A percentile compares a stretch with the other conserved stretches of the same genome.
phyloP scores from a whole-genome alignment of 2,888 invertebrate species.

The Eubasilissa splendida region DNA sequence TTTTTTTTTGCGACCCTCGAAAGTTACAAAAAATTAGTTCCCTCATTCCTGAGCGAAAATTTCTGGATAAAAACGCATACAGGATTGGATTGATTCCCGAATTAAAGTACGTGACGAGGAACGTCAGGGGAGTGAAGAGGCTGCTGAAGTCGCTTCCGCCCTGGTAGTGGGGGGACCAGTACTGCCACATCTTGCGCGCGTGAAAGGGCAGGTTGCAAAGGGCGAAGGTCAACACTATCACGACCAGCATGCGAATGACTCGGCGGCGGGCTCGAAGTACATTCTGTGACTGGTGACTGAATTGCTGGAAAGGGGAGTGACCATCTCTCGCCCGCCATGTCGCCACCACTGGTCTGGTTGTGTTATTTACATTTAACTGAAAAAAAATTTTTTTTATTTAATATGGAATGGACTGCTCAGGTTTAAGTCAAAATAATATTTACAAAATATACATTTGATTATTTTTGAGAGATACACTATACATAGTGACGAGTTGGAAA shows the following conservation, averaged over 20 bases:
- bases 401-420: neutral
- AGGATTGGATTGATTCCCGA: slow-evolving; percentile 92
- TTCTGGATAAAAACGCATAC: slow-evolving; percentile 88
- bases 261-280: slow-evolving; percentile 85
- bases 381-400: neutral
- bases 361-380: neutral
- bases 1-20: slow-evolving; percentile 61
- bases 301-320: slow-evolving; percentile 66
- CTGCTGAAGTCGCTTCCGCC: slow-evolving; percentile 84
- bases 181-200: slow-evolving; percentile 89
- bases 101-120: slow-evolving; percentile 90
- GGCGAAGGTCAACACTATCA: slow-evolving; percentile 91
- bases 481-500: no score
- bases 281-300: slow-evolving; percentile 82
- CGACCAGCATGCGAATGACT: slow-evolving; percentile 91
- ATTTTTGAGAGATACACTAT: no score
- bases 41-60: slow-evolving; percentile 86
- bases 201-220: slow-evolving; percentile 93
- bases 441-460: no score
- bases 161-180: slow-evolving; percentile 81
- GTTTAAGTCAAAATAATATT: no score
- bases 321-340: neutral
- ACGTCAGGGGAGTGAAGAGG: slow-evolving; percentile 87
- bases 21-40: slow-evolving; percentile 75
- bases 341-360: neutral